phyloP scores from a whole-genome alignment of 2,888 invertebrate species.

The Nomada flava region DNA sequence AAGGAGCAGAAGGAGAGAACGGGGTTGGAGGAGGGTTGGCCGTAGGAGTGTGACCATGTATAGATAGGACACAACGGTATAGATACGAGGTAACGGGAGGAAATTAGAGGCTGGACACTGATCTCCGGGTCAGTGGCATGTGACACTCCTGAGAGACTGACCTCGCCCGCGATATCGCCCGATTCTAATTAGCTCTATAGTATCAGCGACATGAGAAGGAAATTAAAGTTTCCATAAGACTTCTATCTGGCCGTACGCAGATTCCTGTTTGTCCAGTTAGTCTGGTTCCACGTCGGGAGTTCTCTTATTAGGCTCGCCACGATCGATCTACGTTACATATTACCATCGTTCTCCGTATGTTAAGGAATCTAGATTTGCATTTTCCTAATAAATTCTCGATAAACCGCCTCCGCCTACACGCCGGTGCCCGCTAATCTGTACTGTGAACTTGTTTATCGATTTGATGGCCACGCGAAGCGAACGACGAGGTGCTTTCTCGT shows the following conservation, averaged over 20 bases:
- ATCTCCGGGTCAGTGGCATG: constrained; percentile 75
- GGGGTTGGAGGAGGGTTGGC: constrained; percentile 23
- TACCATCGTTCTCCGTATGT: background rate
- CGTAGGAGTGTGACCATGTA: constrained; percentile 65
- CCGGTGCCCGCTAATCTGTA: constrained; percentile 37
- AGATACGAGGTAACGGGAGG: constrained; percentile 78
- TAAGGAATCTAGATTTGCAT: constrained; percentile 40
- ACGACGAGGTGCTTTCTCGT: constrained; percentile 31
- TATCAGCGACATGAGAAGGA: constrained; percentile 76
- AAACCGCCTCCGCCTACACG: constrained; percentile 10
- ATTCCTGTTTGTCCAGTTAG: constrained; percentile 71
- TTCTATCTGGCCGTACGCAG: background rate
- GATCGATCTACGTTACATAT: constrained; percentile 15
- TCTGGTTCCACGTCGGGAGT: constrained; percentile 52
- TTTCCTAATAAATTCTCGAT: constrained; percentile 27
- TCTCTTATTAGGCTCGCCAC: constrained; percentile 15
- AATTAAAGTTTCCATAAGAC: constrained; percentile 76
- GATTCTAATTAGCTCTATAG: constrained; percentile 78
- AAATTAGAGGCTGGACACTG: constrained; percentile 79
- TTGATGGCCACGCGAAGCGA: constrained; percentile 33
- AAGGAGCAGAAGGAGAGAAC: constrained; percentile 36
- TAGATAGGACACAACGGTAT: constrained; percentile 65
- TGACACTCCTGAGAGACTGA: constrained; percentile 59
- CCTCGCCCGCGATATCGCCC: constrained; percentile 70
- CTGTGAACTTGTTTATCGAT: constrained; percentile 53